phyloP scores from a whole-genome alignment of 53 echinoderm and acorn worm genomes.

The Holothuria scabra region DNA sequence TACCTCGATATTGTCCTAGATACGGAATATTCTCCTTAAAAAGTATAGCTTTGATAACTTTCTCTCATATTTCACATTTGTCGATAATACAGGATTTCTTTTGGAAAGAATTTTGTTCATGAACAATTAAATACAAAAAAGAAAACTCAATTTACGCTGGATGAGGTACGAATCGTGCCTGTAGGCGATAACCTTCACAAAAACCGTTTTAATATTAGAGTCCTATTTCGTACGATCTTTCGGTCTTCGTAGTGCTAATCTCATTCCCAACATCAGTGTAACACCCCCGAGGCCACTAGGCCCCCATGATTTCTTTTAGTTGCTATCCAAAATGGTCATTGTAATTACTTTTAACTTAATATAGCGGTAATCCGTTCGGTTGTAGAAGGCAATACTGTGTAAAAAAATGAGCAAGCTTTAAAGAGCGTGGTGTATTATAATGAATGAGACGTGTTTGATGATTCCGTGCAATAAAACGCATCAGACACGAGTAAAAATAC shows the following conservation, averaged over 20 bases:
- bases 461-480: too few relatives aligned
- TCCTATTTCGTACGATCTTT: constrained; percentile 22
- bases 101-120: not conserved
- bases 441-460: too few relatives aligned
- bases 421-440: too few relatives aligned
- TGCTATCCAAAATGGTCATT: constrained; percentile 16
- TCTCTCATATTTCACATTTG: not conserved
- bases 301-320: constrained; percentile 10
- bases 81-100: constrained; percentile 32
- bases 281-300: constrained; percentile 21
- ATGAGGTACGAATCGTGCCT: constrained; percentile 30
- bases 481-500: too few relatives aligned
- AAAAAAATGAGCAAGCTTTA: too few relatives aligned
- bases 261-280: constrained; percentile 17
- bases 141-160: constrained; percentile 35
- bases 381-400: too few relatives aligned
- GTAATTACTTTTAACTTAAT: constrained; percentile 38
- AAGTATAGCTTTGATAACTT: too few relatives aligned
- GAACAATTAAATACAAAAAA: constrained; percentile 5
- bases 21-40: too few relatives aligned
- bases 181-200: constrained; percentile 30
- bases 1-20: too few relatives aligned
- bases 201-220: constrained; percentile 37
- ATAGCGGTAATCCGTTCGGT: not conserved
- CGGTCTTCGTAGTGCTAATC: constrained; percentile 9